Conservation (phyloP, 2,797 vertebrate genomes). For the Syngnathus acus region DNA sequence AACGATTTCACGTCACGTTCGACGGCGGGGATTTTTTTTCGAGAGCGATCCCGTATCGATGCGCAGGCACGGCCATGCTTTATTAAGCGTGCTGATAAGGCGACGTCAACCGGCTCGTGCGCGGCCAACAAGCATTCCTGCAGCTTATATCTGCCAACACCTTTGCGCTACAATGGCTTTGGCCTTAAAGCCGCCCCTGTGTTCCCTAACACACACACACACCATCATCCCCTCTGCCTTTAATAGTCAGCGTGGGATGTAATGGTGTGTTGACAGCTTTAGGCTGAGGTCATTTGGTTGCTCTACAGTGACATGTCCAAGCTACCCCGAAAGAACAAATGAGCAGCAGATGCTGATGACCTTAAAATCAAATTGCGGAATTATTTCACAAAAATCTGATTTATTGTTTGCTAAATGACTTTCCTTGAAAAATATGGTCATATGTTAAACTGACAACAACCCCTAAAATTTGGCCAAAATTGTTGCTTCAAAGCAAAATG, state of each 20-base stretch:
- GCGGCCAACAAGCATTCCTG: slow-evolving; percentile 67
- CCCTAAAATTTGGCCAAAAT: too few relatives aligned
- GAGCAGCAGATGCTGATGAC: slow-evolving; percentile 1
- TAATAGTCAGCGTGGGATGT: slow-evolving; percentile 69
- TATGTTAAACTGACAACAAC: too few relatives aligned
- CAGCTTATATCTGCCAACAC: slow-evolving; percentile 74
- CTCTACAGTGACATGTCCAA: slow-evolving; percentile 65
- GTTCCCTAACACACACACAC: slow-evolving; percentile 29
- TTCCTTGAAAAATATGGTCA: too few relatives aligned
- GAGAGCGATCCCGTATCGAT: slow-evolving; percentile 26
- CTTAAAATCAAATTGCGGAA: neutral
- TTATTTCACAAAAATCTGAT: neutral
- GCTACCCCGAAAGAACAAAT: slow-evolving; percentile 50
- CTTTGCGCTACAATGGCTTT: slow-evolving; percentile 70
- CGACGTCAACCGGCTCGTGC: slow-evolving; percentile 38
- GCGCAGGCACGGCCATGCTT: slow-evolving; percentile 49
- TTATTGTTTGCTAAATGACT: too few relatives aligned
- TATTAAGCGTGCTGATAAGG: slow-evolving; percentile 64
- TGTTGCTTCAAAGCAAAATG: neutral
- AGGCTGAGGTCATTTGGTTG: slow-evolving; percentile 73
- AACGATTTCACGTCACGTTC: neutral
- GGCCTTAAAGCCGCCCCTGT: slow-evolving; percentile 32
- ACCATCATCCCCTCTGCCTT: slow-evolving; percentile 3
- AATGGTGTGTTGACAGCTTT: slow-evolving; percentile 78
- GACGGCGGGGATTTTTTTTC: neutral